A percentile compares a stretch with the other conserved stretches of the same genome.
These are phyloP conservation scores for Arctia plantaginis DNA, from an alignment of 2,888 invertebrate species.

Conservation along the genomic window DNA sequence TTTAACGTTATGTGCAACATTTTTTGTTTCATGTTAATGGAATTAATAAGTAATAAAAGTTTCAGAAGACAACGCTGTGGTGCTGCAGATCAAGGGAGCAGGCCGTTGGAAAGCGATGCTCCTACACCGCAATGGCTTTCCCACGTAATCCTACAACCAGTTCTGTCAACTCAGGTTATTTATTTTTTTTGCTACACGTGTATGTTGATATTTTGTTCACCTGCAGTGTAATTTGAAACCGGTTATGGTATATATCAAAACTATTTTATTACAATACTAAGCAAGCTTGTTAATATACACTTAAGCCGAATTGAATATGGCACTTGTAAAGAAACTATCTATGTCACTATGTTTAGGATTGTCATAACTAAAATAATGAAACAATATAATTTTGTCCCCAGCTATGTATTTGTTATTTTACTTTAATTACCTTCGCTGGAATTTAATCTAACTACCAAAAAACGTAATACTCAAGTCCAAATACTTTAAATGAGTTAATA, in stretches of 20 bases:
- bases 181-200: conserved; percentile 16
- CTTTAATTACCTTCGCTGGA: no score
- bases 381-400: no score
- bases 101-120: conserved; percentile 73
- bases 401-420: no score
- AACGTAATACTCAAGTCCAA: no score
- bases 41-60: conserved; percentile 51
- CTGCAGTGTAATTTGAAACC: conserved; percentile 2
- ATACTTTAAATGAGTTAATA: no score
- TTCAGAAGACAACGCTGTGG: conserved; percentile 87
- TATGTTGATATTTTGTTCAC: background rate
- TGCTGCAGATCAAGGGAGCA: conserved; percentile 66
- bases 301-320: no score
- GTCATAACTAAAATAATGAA: no score
- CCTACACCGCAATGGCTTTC: conserved; percentile 87
- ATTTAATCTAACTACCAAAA: no score
- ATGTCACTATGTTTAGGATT: background rate
- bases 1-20: background rate
- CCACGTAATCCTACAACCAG: conserved; percentile 79
- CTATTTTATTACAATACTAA: background rate
- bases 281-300: no score
- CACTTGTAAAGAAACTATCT: background rate
- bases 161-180: conserved; percentile 75
- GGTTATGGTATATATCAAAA: background rate
- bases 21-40: background rate